A percentile compares a stretch with the other conserved stretches of the same genome.
phyloP scores from a whole-genome alignment of 2,797 vertebrate species.

The Micromesistius poutassou region DNA sequence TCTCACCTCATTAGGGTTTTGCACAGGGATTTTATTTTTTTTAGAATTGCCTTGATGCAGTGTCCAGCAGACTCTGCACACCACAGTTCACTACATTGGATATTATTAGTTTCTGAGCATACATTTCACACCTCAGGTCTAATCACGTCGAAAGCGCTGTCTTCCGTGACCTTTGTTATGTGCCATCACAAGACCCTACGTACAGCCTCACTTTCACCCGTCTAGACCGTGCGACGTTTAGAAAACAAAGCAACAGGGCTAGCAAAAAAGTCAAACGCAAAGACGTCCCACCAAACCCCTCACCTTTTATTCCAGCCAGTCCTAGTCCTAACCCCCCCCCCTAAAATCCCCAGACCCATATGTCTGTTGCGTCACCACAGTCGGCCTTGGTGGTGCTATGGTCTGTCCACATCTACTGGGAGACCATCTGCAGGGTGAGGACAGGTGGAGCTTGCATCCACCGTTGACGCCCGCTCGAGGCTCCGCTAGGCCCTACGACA shows the following conservation, averaged over 20 bases:
- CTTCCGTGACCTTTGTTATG: background rate
- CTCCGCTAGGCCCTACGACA: constrained; percentile 24
- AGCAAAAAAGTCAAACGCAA: background rate
- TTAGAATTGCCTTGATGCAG: background rate
- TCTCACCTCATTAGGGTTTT: background rate
- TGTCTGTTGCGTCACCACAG: background rate
- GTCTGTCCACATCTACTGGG: constrained; percentile 16
- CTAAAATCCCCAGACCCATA: background rate
- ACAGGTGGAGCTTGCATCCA: constrained; percentile 9
- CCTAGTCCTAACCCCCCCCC: background rate
- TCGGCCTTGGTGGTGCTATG: background rate
- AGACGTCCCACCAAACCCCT: background rate
- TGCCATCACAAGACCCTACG: background rate
- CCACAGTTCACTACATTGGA: background rate
- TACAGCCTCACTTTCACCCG: background rate
- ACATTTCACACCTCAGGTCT: background rate
- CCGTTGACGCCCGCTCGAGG: background rate
- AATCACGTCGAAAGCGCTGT: background rate
- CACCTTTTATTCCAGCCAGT: background rate
- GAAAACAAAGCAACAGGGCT: background rate
- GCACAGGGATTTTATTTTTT: background rate
- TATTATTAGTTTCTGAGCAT: background rate
- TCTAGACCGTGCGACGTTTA: background rate
- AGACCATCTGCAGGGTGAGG: background rate
- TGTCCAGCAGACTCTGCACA: background rate